Evolutionary conservation across 2,888 invertebrate genomes (phyloP).

Genomic region (Andrena marginata): DNA sequence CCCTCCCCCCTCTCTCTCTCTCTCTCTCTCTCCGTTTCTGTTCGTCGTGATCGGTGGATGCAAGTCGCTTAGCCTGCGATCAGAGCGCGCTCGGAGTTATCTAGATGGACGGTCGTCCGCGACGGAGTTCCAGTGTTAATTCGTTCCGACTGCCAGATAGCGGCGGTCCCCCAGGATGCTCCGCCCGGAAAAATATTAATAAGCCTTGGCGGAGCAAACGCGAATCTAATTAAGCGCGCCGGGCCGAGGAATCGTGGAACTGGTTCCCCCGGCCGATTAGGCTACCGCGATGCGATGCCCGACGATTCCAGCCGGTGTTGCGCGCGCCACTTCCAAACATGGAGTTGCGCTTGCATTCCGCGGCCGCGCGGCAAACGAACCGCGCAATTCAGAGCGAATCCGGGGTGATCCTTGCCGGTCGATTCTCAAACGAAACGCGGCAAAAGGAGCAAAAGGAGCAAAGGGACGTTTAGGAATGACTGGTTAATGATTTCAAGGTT

Average conservation of each 20-base stretch:
- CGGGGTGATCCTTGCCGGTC: neutral
- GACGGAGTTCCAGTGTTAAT: conserved; percentile 52
- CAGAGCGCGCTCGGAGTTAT: conserved; percentile 17
- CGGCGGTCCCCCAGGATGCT: neutral
- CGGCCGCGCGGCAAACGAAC: neutral
- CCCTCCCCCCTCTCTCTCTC: no score
- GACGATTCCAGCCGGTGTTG: neutral
- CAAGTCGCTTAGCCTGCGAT: neutral
- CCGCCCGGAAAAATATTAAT: conserved; percentile 46
- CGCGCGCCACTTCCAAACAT: conserved; percentile 21
- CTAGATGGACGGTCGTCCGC: conserved; percentile 48
- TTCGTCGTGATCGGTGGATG: neutral
- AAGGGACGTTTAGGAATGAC: neutral
- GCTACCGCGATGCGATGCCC: conserved; percentile 35
- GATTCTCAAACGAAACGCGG: neutral
- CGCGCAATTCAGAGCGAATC: neutral
- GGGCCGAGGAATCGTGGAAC: conserved; percentile 32
- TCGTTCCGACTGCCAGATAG: conserved; percentile 44
- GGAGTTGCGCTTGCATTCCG: conserved; percentile 3
- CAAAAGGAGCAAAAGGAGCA: neutral
- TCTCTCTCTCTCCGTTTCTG: neutral
- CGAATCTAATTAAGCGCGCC: conserved; percentile 57
- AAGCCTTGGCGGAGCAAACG: conserved; percentile 19
- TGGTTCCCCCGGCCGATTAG: conserved; percentile 48
- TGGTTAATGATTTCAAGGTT: neutral